phyloP scores from a whole-genome alignment of 1,140 invertebrate species.

The Lerema accius region DNA sequence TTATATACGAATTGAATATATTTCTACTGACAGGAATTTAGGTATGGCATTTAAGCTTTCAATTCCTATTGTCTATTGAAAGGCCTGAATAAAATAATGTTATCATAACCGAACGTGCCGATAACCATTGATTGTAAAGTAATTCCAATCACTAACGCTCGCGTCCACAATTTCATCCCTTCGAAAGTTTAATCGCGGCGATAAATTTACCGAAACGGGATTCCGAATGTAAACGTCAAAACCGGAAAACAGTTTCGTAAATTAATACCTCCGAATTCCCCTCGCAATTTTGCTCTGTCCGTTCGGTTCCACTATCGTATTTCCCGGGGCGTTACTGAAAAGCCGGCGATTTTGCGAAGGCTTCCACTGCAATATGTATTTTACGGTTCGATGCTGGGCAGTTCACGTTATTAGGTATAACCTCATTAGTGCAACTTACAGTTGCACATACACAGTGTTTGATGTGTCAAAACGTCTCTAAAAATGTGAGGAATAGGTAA shows the following conservation, averaged over 20 bases:
- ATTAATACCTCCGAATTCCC: constrained; percentile 31
- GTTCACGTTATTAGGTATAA: no score
- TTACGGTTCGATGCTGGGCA: background rate
- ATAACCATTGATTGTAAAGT: background rate
- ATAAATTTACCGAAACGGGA: constrained; percentile 29
- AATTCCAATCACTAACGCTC: constrained; percentile 2
- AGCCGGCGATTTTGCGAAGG: constrained; percentile 30
- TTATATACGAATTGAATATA: no score
- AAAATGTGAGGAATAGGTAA: no score
- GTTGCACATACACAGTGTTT: no score
- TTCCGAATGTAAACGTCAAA: constrained; percentile 34
- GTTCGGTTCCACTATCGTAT: constrained; percentile 40
- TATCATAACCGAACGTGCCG: no score
- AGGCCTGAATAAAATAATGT: background rate
- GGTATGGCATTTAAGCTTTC: no score
- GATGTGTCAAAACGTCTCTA: no score
- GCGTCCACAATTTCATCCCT: constrained; percentile 1
- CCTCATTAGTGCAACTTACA: no score
- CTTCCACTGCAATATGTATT: constrained; percentile 3
- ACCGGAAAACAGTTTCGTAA: constrained; percentile 33
- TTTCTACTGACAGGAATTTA: no score
- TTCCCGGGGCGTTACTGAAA: constrained; percentile 44
- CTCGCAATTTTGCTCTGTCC: constrained; percentile 34
- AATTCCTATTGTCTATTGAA: no score
- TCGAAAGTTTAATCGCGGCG: constrained; percentile 23